Conservation (phyloP, 2,888 invertebrate species). For the Ochlodes sylvanus region DNA sequence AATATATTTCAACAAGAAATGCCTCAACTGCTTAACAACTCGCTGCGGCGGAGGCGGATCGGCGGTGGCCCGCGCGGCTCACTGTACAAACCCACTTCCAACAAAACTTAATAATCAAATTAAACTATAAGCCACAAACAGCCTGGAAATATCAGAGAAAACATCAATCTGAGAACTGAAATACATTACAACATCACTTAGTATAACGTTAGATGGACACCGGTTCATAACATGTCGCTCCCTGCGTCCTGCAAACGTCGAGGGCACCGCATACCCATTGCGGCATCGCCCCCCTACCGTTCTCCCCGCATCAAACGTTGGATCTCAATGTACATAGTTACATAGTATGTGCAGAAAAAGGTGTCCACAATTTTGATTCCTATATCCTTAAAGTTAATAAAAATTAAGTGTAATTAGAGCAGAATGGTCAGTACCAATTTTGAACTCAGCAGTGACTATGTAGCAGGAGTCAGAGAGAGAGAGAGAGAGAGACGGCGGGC, state of each 20-base stretch:
- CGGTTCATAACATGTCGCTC: slow-evolving; percentile 38
- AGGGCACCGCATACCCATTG: too few relatives aligned
- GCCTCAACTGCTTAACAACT: slow-evolving; percentile 61
- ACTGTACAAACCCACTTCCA: slow-evolving; percentile 12
- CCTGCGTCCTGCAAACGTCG: too few relatives aligned
- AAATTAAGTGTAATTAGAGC: not conserved
- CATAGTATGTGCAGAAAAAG: too few relatives aligned
- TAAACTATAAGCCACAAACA: slow-evolving; percentile 43
- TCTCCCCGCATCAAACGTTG: too few relatives aligned
- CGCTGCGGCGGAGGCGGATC: slow-evolving; percentile 39
- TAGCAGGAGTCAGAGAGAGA: too few relatives aligned
- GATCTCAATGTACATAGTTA: too few relatives aligned
- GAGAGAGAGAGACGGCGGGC: too few relatives aligned
- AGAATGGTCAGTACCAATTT: not conserved
- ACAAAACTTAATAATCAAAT: slow-evolving; percentile 39
- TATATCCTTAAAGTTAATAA: too few relatives aligned
- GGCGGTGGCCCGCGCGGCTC: slow-evolving; percentile 21
- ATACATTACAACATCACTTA: slow-evolving; percentile 41
- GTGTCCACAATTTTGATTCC: too few relatives aligned
- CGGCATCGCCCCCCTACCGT: too few relatives aligned
- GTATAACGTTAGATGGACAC: slow-evolving; percentile 39
- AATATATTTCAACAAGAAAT: slow-evolving; percentile 78
- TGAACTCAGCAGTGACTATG: too few relatives aligned
- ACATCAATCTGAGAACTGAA: slow-evolving; percentile 41
- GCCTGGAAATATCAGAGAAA: slow-evolving; percentile 44